Evolutionary conservation across 2,888 invertebrate species (phyloP), one percentile per base, ranked within the genome.

Genomic region (Liposcelis brunnea): DNA sequence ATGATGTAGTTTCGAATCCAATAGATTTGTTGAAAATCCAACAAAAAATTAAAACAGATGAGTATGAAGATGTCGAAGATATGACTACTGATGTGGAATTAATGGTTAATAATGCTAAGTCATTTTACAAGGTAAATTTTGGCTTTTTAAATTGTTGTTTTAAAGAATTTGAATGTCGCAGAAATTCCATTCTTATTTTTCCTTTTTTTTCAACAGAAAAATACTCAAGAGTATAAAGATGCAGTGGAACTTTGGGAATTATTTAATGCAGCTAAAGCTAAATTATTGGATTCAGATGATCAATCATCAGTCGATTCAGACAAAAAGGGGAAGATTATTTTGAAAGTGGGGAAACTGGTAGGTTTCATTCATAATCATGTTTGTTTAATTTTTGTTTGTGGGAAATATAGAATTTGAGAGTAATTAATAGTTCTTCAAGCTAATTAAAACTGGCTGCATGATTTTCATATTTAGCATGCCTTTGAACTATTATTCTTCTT

Each of bases 21-120:
- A 97, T 98, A 59, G 97, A 98, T 63, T 70, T 98, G 57, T 65
- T 94, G 35, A 78, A 85, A 63, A 90, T 98, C 2, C 94, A 95
- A 62, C 94, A 94, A 59, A 97, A 95, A 62, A 66, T 97, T 8
- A 94, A 93, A 72, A 93, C 89, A 0, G 95, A 97, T 55, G 93
- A 94, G 45, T 98, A 98, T 62, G 83, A 85, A 53, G 90, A 91
- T 59, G 73, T 95, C 53, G 91, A 93, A 26, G 90, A 93, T 58
- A 68, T 98, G 49, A 78, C 87, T 33, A 72, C 75, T 7, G 97
- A 98, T 61, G 77, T 98, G 53, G 86, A 91, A 57, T 69, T 94
- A 31, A 72, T 98, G 56, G 81, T 94, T 21, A 85, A 78, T 55
- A 98, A 98, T 68, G 90, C 95, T 0, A 91, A 91, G 62, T 81